Conservation (phyloP, 2,888 invertebrate species). For the Mesorhabditis sp. region DNA sequence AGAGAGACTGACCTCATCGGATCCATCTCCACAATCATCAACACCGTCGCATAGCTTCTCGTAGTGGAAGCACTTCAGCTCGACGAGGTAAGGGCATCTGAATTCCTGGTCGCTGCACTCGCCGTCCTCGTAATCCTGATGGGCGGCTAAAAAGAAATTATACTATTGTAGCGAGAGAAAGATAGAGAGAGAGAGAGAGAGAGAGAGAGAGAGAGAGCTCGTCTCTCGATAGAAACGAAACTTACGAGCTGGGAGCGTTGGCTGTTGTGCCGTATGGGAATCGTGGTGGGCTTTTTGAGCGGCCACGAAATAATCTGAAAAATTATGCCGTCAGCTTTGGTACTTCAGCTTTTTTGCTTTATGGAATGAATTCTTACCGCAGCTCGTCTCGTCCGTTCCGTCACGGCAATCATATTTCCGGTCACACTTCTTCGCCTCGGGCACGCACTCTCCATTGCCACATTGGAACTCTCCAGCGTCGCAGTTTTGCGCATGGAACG, state of each 20-base stretch:
- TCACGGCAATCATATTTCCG: conserved; percentile 61
- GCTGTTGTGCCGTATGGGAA: conserved; percentile 18
- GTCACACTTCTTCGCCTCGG: conserved; percentile 75
- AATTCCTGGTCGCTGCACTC: conserved; percentile 50
- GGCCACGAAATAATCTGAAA: conserved; percentile 43
- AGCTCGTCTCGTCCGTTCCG: conserved; percentile 46
- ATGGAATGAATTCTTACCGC: conserved; percentile 32
- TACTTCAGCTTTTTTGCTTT: conserved; percentile 1
- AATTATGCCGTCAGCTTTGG: neutral
- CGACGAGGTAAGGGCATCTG: conserved; percentile 35
- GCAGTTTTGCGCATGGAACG: conserved; percentile 15
- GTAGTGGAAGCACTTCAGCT: conserved; percentile 73
- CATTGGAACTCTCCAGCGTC: conserved; percentile 29
- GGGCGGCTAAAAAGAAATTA: conserved; percentile 4
- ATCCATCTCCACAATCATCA: conserved; percentile 69
- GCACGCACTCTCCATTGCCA: conserved; percentile 73
- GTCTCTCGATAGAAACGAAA: too few species aligned
- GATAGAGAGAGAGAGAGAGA: neutral
- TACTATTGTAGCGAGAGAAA: neutral
- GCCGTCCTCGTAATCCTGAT: conserved; percentile 14
- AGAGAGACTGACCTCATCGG: conserved; percentile 73
- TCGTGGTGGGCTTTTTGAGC: conserved; percentile 20
- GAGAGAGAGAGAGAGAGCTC: neutral
- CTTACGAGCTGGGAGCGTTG: neutral
- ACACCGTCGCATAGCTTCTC: conserved; percentile 73